Base-by-base conservation (phyloP, 2,888 invertebrate species). In the Anoplius nigerrimus region DNA sequence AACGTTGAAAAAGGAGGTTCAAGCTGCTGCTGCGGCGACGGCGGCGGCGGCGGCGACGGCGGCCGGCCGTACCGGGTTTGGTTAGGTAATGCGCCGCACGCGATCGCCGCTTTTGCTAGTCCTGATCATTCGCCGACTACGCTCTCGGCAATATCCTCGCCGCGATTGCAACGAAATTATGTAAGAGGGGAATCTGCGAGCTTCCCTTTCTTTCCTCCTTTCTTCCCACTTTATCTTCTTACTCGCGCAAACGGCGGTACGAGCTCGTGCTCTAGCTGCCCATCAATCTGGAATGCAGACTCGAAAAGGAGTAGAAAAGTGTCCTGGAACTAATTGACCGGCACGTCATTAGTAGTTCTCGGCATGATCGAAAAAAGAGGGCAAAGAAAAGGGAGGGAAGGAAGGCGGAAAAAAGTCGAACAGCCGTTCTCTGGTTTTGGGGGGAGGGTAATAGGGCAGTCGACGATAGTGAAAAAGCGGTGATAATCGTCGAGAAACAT, bases 401-500 rank as follows among this genome's bases (percentile, higher is more conserved):
- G 6, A 24, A 2, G 34, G 6, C 1, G 8, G 6, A 34, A 34
- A 34, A 34, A 34, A 34, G 8, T 6, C 24, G 2, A 34, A 34
- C 34, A 34, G 34, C 34, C 34, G 34, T 34, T 34, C 34, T 6
- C 11, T 11, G 34, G 34, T 34, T 34, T 2, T 11, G 8, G 2
- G 34, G 6, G 1, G 2, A 3, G 34, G 11, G 34, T n/a, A n/a
- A n/a, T n/a, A n/a, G n/a, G n/a, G n/a, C n/a, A n/a, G n/a, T 34
- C 11, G 34, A 11, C 11, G 34, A 34, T 34, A 34, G 34, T 11
- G 51, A 72, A 73, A 77, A 72, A 65, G 48, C 46, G 34, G 53
- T 55, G 51, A 45, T 62, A 74, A 78, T 74, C 71, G 74, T 62
- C 61, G 56, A 18, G 16, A 24, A 65, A 66, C 67, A 76, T 84